Base-by-base conservation (phyloP, 2,888 invertebrate genomes). In the Amphipyra tragopoginis region DNA sequence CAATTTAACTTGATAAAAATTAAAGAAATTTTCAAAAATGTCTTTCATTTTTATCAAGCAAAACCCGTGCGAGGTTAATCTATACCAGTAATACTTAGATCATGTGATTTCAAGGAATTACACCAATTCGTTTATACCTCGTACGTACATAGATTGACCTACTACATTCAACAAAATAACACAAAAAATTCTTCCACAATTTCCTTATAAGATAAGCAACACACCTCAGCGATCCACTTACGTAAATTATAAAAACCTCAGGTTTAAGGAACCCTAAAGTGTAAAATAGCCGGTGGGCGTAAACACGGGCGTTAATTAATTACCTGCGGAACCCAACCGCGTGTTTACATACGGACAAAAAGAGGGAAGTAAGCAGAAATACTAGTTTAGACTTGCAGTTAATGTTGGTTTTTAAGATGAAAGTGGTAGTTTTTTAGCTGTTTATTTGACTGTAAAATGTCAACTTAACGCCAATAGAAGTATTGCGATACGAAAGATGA, bases 301-400 rank as follows among this genome's bases (percentile, higher is more conserved):
- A 80, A 72, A 78, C 79, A 76, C 62, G 62, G 65, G 66, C 74
- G 63, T 69, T 80, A 80, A 80, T 80, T 80, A 80, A 80, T 80
- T 80, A 80, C 78, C 69, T 76, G 63, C 68, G 62, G 72, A 75
- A 72, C 69, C 60, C 65, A 55, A 56, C 65, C 68, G 45, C 51
- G 63, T 78, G 81, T 80, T 80, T 80, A 77, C 75, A 77, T 75
- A 79, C 63, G 72, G 42, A 73, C 74, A 75, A 80, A 80, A 80
- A 78, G 29, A 61, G 60, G 15, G 39, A 29, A 49, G 53, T 50
- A 56, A 53, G 49, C 38, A 61, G 53, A 47, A 72, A 48, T 63
- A 45, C 39, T 62, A 61, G 73, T 68, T 73, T 61, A 40, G 43
- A 42, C 26, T 57, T 15, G 52, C 56, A 67, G 56, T 73, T 60